These are phyloP conservation scores for Synergus laeviventris DNA, from an alignment of 2,888 invertebrate species.

Conservation along the genomic window DNA sequence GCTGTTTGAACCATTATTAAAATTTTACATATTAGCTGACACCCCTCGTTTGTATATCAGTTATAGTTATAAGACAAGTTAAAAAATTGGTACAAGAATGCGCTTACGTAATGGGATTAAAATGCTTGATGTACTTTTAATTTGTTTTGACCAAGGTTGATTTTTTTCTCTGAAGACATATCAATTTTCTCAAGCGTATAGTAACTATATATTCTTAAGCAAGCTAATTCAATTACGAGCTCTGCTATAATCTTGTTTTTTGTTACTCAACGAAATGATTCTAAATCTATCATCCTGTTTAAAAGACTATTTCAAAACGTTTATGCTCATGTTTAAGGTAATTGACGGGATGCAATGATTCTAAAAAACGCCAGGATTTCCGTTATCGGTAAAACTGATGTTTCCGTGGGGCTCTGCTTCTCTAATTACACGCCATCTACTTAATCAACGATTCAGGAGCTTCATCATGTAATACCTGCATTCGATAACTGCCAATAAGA, in stretches of 20 bases:
- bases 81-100: too few species aligned
- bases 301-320: slow-evolving; percentile 20
- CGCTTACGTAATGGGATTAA: too few species aligned
- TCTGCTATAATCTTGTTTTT: not conserved
- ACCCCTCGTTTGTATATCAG: too few species aligned
- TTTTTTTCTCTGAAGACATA: not conserved
- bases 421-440: slow-evolving; percentile 5
- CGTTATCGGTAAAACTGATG: slow-evolving; percentile 38
- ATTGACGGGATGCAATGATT: slow-evolving; percentile 35
- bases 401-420: slow-evolving; percentile 14
- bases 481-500: slow-evolving; percentile 15
- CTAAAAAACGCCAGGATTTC: slow-evolving; percentile 13
- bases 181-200: slow-evolving; percentile 7
- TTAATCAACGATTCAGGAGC: not conserved
- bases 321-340: not conserved
- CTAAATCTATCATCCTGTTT: slow-evolving; percentile 8
- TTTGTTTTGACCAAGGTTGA: not conserved
- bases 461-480: slow-evolving; percentile 3
- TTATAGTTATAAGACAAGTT: too few species aligned
- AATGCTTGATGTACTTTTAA: not conserved
- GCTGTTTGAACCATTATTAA: too few species aligned
- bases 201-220: not conserved
- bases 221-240: not conserved
- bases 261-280: slow-evolving; percentile 6
- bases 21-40: too few species aligned